Conservation (phyloP, 2,888 invertebrate genomes). For the Leptodirus hochenwartii region DNA sequence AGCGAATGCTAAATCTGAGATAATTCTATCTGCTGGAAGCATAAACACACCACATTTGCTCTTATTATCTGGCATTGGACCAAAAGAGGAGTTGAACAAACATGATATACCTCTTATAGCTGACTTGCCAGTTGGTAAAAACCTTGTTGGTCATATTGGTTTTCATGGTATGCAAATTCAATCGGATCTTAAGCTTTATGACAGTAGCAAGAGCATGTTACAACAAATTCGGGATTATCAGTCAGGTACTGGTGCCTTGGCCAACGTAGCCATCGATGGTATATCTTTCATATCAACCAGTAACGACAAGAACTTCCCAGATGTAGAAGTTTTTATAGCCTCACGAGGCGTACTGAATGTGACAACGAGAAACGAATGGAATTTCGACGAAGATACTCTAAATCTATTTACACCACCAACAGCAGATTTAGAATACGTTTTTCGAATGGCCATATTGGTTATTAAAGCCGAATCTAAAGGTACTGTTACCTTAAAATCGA, state of each 20-base stretch:
- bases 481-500: slow-evolving; percentile 16
- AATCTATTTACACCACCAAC: too few species aligned
- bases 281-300: too few species aligned
- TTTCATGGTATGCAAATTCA: slow-evolving; percentile 13
- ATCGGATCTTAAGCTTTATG: slow-evolving; percentile 11
- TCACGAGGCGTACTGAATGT: slow-evolving; percentile 8
- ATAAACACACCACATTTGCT: slow-evolving; percentile 48
- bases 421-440: too few species aligned
- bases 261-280: too few species aligned
- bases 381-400: slow-evolving; percentile 10
- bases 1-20: slow-evolving; percentile 33
- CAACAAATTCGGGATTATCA: slow-evolving; percentile 13
- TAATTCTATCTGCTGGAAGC: slow-evolving; percentile 46
- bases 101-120: slow-evolving; percentile 27
- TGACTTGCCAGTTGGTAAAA: slow-evolving; percentile 31
- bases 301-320: slow-evolving; percentile 8
- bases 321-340: slow-evolving; percentile 12
- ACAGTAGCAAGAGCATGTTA: slow-evolving; percentile 4
- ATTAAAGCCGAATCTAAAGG: slow-evolving; percentile 18
- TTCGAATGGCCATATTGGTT: slow-evolving; percentile 13
- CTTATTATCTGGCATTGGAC: slow-evolving; percentile 48
- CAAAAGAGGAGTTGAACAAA: slow-evolving; percentile 29
- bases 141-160: slow-evolving; percentile 16
- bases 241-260: slow-evolving; percentile 12
- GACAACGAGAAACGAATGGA: slow-evolving; percentile 7